Evolutionary conservation across 2,113 vertebrate species (phyloP).

Genomic region (Gorsachius goisagi): DNA sequence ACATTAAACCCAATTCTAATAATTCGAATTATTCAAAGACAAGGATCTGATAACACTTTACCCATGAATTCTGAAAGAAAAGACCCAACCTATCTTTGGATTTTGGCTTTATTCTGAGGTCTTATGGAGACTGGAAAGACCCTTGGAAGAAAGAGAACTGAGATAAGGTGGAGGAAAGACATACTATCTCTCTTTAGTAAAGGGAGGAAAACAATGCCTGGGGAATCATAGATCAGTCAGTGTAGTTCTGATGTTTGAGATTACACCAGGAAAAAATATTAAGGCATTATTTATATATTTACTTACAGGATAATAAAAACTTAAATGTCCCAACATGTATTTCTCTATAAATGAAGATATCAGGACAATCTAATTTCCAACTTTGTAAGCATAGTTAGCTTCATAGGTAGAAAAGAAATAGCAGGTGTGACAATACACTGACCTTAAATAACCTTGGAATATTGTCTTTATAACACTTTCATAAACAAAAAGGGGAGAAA

Average conservation of each 20-base stretch:
- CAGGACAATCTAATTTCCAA: background rate
- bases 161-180: background rate
- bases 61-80: background rate
- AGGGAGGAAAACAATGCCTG: background rate
- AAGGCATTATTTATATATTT: background rate
- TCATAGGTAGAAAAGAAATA: background rate
- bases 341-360: background rate
- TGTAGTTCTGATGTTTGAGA: background rate
- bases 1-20: background rate
- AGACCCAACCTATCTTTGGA: background rate
- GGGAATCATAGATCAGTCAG: background rate
- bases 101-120: background rate
- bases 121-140: background rate
- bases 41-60: background rate
- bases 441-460: background rate
- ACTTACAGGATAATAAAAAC: background rate
- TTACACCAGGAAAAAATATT: background rate
- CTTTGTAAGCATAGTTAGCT: background rate
- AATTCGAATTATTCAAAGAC: background rate
- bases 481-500: background rate
- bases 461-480: background rate
- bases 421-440: background rate
- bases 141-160: background rate
- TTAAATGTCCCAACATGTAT: background rate
- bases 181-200: background rate